phyloP scores from a whole-genome alignment of 2,888 invertebrate genomes.

The Drosophila cracens region DNA sequence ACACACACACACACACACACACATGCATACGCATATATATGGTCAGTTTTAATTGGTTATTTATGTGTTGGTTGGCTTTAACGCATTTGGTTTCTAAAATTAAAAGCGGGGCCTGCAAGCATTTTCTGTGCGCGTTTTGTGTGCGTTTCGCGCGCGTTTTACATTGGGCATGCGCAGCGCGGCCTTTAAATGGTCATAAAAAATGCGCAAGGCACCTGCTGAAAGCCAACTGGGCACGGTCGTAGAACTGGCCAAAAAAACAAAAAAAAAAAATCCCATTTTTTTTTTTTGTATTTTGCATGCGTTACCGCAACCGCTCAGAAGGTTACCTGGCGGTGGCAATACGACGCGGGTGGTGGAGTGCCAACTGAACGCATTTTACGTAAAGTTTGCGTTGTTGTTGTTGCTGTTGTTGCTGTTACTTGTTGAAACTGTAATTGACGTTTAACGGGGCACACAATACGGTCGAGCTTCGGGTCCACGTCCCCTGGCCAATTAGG shows the following conservation, averaged over 20 bases:
- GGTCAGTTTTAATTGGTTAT: constrained; percentile 56
- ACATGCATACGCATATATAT: neutral
- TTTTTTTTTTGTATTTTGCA: constrained; percentile 55
- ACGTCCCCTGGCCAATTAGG: constrained; percentile 44
- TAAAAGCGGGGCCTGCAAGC: constrained; percentile 36
- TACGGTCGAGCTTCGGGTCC: constrained; percentile 24
- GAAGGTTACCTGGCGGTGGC: constrained; percentile 56
- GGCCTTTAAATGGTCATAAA: constrained; percentile 65
- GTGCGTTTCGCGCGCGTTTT: constrained; percentile 58
- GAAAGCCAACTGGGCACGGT: constrained; percentile 30
- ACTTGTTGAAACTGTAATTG: constrained; percentile 42
- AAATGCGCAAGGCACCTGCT: constrained; percentile 58
- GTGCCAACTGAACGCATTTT: constrained; percentile 33
- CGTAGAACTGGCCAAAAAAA: constrained; percentile 62
- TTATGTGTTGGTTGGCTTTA: constrained; percentile 57
- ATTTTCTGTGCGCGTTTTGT: constrained; percentile 18
- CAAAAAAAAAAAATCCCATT: neutral
- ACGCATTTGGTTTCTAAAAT: constrained; percentile 67
- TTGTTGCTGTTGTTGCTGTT: neutral
- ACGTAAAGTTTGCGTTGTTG: constrained; percentile 32
- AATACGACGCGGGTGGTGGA: neutral
- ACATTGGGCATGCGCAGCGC: constrained; percentile 67
- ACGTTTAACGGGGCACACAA: constrained; percentile 34
- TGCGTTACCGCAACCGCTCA: constrained; percentile 60
- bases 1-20: constrained; percentile 13